A percentile compares a stretch with the other conserved stretches of the same genome.
Conservation (phyloP, 1,140 invertebrate species). For the Ips typographus region DNA sequence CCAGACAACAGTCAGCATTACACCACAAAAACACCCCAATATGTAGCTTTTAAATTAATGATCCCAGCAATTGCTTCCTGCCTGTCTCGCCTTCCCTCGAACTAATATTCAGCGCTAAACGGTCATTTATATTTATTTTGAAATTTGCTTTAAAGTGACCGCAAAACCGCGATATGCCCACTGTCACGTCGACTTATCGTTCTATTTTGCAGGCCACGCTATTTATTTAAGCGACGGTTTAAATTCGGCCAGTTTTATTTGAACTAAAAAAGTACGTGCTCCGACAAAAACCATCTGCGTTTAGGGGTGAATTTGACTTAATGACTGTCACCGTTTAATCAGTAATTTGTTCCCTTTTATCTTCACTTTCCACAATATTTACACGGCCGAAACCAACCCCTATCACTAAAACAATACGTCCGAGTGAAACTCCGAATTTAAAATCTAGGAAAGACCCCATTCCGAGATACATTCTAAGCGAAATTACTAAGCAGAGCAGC, state of each 20-base stretch:
- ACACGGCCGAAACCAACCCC: background rate
- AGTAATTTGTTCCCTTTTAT: conserved; percentile 22
- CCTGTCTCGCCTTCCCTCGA: conserved; percentile 44
- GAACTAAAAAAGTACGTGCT: conserved; percentile 26
- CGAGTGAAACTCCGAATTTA: no score
- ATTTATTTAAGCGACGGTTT: conserved; percentile 29
- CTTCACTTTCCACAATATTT: background rate
- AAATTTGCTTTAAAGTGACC: conserved; percentile 50
- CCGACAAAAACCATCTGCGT: conserved; percentile 25
- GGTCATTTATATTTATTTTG: conserved; percentile 51
- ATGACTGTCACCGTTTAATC: conserved; percentile 20
- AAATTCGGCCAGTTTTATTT: conserved; percentile 28
- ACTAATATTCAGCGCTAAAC: conserved; percentile 47
- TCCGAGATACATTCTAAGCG: no score
- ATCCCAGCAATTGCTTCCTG: conserved; percentile 52
- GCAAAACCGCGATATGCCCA: conserved; percentile 35
- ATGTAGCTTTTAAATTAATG: conserved; percentile 55
- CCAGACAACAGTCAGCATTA: conserved; percentile 54
- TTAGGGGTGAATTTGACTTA: conserved; percentile 22
- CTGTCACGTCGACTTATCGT: conserved; percentile 36
- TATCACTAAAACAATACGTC: no score
- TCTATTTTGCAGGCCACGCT: conserved; percentile 29
- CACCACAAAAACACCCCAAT: conserved; percentile 54
- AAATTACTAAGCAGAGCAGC: conserved; percentile 3
- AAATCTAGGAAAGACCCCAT: no score